Evolutionary conservation across 2,113 vertebrate genomes (phyloP).

Genomic region (Puntigrus tetrazona): DNA sequence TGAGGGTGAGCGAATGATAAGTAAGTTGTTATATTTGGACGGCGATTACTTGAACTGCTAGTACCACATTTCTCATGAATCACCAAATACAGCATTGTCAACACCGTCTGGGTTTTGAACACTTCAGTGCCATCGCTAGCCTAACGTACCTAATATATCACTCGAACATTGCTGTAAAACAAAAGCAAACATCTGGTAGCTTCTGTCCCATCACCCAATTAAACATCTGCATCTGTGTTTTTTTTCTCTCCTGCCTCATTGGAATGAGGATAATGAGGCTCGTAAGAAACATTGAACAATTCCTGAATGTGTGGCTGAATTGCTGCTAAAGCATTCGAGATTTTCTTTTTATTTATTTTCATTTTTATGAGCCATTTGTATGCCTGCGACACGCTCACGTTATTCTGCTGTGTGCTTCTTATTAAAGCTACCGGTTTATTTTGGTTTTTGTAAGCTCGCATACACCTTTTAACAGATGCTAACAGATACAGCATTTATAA

Average conservation of each 20-base stretch:
- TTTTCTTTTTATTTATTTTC: not conserved
- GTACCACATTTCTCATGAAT: not conserved
- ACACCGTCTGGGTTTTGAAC: conserved; percentile 1
- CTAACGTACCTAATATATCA: not conserved
- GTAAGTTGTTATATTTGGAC: not conserved
- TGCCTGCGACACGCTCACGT: not conserved
- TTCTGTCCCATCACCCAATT: conserved; percentile 3
- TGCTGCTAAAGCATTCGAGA: too few relatives aligned
- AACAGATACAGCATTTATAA: not conserved
- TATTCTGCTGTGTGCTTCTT: not conserved
- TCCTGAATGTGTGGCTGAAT: not conserved
- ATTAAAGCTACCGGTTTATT: not conserved
- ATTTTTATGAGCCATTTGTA: not conserved
- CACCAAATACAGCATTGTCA: not conserved
- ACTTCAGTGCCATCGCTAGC: not conserved
- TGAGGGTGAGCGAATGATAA: not conserved
- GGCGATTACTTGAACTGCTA: not conserved
- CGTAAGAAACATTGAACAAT: conserved; percentile 19
- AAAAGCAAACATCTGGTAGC: conserved; percentile 19
- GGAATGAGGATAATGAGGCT: not conserved
- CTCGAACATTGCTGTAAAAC: not conserved
- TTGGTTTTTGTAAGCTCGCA: not conserved
- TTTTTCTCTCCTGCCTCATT: not conserved
- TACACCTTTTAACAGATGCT: not conserved
- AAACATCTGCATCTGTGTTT: not conserved